These are phyloP conservation scores for Gouania willdenowi DNA, from an alignment of 2,797 vertebrate species.

Conservation along the genomic window DNA sequence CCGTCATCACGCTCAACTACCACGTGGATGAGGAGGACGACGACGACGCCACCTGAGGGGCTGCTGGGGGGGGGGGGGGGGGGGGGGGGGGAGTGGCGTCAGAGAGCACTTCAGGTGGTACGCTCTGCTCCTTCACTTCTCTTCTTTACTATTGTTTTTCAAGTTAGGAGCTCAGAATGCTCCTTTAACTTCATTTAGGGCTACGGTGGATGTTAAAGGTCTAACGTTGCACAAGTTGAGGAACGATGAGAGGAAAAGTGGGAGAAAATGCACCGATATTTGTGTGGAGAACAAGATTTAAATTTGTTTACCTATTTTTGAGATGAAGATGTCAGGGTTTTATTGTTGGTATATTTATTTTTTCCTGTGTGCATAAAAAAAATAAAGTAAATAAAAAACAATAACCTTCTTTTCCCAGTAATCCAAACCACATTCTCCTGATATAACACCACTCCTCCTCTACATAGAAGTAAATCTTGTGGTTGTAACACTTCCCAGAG, in stretches of 20 bases:
- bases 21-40: constrained; percentile 88
- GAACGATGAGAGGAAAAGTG: too few relatives aligned
- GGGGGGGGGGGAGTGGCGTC: too few relatives aligned
- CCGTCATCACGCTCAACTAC: constrained; percentile 97
- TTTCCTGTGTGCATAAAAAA: too few relatives aligned
- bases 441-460: constrained; percentile 30
- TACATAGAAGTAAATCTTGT: constrained; percentile 40
- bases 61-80: too few relatives aligned
- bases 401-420: constrained; percentile 30
- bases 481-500: constrained; percentile 35
- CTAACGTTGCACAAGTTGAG: constrained; percentile 7
- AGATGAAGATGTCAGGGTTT: constrained; percentile 10
- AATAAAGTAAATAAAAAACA: constrained; percentile 47
- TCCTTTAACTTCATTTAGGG: constrained; percentile 69
- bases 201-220: constrained; percentile 46
- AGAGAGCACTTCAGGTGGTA: constrained; percentile 33
- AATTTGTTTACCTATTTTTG: constrained; percentile 29
- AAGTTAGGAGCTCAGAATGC: constrained; percentile 45
- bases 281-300: constrained; percentile 28
- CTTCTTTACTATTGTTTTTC: constrained; percentile 67
- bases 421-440: constrained; percentile 24
- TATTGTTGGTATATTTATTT: constrained; percentile 27
- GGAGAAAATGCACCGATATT: constrained; percentile 18
- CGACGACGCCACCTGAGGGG: constrained; percentile 86
- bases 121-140: constrained; percentile 66